Base-by-base conservation (phyloP, 2,888 invertebrate species). In the Phyllotreta cruciferae region DNA sequence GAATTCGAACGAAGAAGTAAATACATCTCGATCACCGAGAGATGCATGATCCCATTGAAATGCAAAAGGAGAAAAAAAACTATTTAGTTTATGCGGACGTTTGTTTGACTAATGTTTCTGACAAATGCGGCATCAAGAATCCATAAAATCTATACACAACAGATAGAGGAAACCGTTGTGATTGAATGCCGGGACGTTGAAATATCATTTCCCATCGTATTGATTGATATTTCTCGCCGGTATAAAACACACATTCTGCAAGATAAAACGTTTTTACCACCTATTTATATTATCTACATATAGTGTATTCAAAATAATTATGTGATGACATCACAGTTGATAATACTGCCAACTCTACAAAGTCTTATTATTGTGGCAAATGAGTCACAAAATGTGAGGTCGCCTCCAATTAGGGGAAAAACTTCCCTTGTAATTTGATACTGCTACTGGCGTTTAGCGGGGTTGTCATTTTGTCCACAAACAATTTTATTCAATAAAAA, bases 41-140 rank as follows among this genome's bases (percentile, higher is more conserved):
- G 47, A 47, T 47, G 47, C 34, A 47, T 47, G 14, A 14, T 11
- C 24, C 8, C 11, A 47, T 47, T 47, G 47, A 47, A 11, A 24
- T 24, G 24, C 24, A 4, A 47, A 14, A 9, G 6, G 6, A 47
- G 11, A n/a, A 14, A 44, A n/a, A 47, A 47, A 47, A 14, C 4
- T 14, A 10, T 47, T 47, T 47, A 7, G 47, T 47, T 47, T 47
- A 47, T 47, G 14, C 34, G n/a, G 8, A 47, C 34, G 14, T 47
- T 47, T 47, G 34, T 47, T 47, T 47, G 47, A 47, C 14, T 47
- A 47, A 47, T 47, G 47, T 47, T 47, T 47, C 47, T 47, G 47
- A 47, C 47, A 47, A 47, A 47, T 47, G 11, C 47, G 14, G 14
- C 24, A 47, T 47, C 47, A 47, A 47, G 47, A 47, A 47, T 24